Evolutionary conservation across 1,140 invertebrate genomes (phyloP), one percentile per base, ranked within the genome.

Genomic region (Archivesica marissinica): DNA sequence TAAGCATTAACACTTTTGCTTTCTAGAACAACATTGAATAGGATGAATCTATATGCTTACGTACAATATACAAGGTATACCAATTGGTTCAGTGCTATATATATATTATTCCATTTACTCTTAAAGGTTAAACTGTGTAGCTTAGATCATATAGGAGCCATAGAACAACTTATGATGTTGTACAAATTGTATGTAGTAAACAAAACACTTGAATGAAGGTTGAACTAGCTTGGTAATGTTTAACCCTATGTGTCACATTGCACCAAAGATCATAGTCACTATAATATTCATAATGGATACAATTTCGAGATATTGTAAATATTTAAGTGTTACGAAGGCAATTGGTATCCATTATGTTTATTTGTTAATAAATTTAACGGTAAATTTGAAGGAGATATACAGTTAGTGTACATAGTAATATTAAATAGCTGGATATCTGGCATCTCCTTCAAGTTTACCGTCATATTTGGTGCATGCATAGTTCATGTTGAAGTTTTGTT

Each of bases 251-350:
- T 64, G 33, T 64, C n/a, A 35, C 59, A 64, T 17, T 64, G 59
- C 59, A 64, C 38, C 15, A 25, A 64, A 64, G 59, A 33, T 64
- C 59, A 64, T 17, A 33, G 30, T 64, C 59, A 64, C 59, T 33
- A 64, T 50, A 28, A 44, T 44, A 72, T 33, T 72, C 44, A 50
- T 72, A 50, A 33, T 50, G 41, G 68, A 20, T 72, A 50, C 68
- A 72, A 72, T 72, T 56, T 41, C 41, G n/a, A 47, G 68, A 47
- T 47, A 28, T 68, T 72, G 68, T 72, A 72, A 25, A 72, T 72
- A 72, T 50, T n/a, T 72, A 47, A 52, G 68, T 33, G 68, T 72
- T 72, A 47, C 23, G 33, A 52, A 72, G 20, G 28, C 15, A 47
- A 72, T 47, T 47, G 7, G 68, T 72, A 72, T 28, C 68, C 41